A percentile compares a stretch with the other conserved stretches of the same genome.
These are phyloP conservation scores for Pediacus dermestoides DNA, from an alignment of 2,888 invertebrate species.

Conservation along the genomic window DNA sequence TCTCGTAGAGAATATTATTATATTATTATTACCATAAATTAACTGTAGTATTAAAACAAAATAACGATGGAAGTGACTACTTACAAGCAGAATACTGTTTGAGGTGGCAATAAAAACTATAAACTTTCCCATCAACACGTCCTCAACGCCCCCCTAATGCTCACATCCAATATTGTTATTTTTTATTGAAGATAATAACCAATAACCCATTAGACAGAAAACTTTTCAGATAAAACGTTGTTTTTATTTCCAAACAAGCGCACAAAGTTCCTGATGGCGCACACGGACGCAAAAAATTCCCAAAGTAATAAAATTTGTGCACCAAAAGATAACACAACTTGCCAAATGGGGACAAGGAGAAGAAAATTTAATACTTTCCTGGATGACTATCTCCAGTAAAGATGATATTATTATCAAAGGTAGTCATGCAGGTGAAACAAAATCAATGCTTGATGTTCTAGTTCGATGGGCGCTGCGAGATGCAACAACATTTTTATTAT, in stretches of 20 bases:
- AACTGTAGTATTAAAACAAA: too few species aligned
- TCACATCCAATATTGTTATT: not conserved
- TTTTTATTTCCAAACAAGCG: conserved; percentile 6
- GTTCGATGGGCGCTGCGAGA: too few species aligned
- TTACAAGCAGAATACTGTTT: conserved; percentile 14
- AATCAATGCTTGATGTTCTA: conserved; percentile 7
- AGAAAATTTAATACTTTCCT: conserved; percentile 20
- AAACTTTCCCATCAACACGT: conserved; percentile 1
- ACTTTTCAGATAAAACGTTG: not conserved
- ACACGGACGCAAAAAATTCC: conserved; percentile 3
- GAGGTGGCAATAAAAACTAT: conserved; percentile 10
- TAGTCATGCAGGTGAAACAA: conserved; percentile 7
- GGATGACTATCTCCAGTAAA: conserved; percentile 11
- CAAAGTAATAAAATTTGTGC: conserved; percentile 17
- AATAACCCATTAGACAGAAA: not conserved
- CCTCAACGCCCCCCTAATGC: conserved; percentile 1
- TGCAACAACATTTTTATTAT: too few species aligned
- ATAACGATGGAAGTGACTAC: too few species aligned
- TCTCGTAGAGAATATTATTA: conserved; percentile 1
- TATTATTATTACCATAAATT: too few species aligned
- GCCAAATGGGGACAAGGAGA: conserved; percentile 6
- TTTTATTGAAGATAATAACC: not conserved
- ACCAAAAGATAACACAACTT: conserved; percentile 10
- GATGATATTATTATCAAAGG: conserved; percentile 1
- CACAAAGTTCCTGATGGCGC: conserved; percentile 15